These are phyloP conservation scores for Cryptocheilus praepositus DNA, from an alignment of 2,888 invertebrate species.

Conservation along the genomic window DNA sequence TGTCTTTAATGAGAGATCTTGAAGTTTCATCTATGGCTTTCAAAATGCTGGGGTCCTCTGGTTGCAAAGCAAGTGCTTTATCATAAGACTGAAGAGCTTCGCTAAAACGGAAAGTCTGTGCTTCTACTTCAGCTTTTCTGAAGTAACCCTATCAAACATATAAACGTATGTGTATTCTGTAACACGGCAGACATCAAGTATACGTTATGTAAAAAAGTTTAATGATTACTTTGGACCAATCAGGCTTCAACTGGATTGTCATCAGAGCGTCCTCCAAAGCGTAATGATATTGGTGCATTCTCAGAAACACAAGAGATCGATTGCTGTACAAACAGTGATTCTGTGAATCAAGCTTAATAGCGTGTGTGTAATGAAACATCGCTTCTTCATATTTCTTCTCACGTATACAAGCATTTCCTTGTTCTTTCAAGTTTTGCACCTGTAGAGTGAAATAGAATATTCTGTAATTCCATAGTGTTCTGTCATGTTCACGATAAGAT, in stretches of 20 bases:
- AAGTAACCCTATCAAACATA: slow-evolving; percentile 80
- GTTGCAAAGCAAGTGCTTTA: slow-evolving; percentile 81
- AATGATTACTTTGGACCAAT: slow-evolving; percentile 84
- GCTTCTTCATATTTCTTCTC: slow-evolving; percentile 85
- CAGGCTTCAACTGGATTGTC: slow-evolving; percentile 84
- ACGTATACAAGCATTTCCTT: slow-evolving; percentile 86
- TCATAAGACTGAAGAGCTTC: slow-evolving; percentile 84
- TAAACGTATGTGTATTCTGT: not conserved
- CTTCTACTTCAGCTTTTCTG: slow-evolving; percentile 84
- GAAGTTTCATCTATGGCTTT: slow-evolving; percentile 80
- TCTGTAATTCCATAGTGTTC: too few species aligned
- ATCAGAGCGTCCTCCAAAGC: slow-evolving; percentile 87
- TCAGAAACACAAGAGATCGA: slow-evolving; percentile 87
- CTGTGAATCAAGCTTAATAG: slow-evolving; percentile 83
- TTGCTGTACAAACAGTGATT: slow-evolving; percentile 87
- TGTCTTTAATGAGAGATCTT: slow-evolving; percentile 79
- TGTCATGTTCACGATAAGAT: too few species aligned
- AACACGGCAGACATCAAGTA: not conserved
- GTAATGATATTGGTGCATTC: slow-evolving; percentile 85
- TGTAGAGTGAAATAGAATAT: slow-evolving; percentile 24
- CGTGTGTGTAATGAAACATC: slow-evolving; percentile 86
- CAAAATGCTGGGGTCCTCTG: slow-evolving; percentile 80
- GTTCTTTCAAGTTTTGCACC: slow-evolving; percentile 78
- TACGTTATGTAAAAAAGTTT: not conserved
- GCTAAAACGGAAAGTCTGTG: slow-evolving; percentile 80